Conservation (phyloP, 2,888 invertebrate species). For the Diarsia mendica region DNA sequence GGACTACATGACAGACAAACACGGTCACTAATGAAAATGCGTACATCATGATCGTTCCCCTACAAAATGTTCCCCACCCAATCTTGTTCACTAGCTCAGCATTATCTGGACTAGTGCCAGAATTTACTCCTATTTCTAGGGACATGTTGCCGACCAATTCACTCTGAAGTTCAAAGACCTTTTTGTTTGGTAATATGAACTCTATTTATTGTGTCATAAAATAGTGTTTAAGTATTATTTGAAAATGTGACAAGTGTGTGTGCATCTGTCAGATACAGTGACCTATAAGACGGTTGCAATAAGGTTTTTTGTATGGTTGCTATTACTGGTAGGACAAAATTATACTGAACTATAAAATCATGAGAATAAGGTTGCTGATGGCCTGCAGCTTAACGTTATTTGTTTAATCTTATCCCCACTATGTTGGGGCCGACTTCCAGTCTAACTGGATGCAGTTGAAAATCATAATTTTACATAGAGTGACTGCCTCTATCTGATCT, state of each 20-base stretch:
- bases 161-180: constrained; percentile 23
- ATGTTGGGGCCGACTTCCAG: neutral
- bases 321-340: neutral
- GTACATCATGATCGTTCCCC: constrained; percentile 15
- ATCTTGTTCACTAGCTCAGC: constrained; percentile 31
- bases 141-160: constrained; percentile 29
- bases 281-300: too few relatives aligned
- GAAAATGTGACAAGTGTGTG: neutral
- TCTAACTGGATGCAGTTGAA: neutral
- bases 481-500: neutral
- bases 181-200: neutral
- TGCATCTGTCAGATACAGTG: neutral
- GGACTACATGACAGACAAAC: constrained; percentile 8
- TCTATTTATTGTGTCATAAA: neutral
- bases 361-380: neutral
- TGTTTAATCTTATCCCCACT: neutral
- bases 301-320: neutral
- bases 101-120: constrained; percentile 39
- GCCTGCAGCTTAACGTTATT: neutral
- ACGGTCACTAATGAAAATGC: constrained; percentile 38
- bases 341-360: neutral
- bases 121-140: constrained; percentile 24
- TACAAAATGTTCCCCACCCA: constrained; percentile 33
- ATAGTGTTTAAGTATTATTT: neutral
- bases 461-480: neutral